Percentiles rank a stretch among this genome's conserved stretches.
These are phyloP conservation scores for Psittacara wagleri DNA, from an alignment of 2,113 vertebrate species.

Conservation along the genomic window DNA sequence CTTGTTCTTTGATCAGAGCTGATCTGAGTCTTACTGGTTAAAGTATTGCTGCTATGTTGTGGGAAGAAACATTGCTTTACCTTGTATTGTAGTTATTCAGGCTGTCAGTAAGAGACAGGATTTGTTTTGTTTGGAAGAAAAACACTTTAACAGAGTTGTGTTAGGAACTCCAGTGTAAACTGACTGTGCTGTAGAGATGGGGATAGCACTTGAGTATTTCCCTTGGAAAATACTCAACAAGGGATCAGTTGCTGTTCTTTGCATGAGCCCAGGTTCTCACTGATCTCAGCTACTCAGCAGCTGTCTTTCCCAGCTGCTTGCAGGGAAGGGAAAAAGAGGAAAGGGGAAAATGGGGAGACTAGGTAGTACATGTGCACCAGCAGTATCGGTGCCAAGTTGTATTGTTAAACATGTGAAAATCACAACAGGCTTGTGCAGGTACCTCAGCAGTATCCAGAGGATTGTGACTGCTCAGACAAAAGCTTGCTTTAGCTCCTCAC, in stretches of 20 bases:
- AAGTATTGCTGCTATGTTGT: not conserved
- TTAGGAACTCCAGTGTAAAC: not conserved
- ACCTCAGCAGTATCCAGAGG: accelerated
- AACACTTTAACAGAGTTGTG: not conserved
- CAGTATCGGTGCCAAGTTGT: not conserved
- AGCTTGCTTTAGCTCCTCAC: not conserved
- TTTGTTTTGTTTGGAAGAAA: not conserved
- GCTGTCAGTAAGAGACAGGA: not conserved
- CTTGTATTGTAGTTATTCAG: not conserved
- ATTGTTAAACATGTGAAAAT: accelerated
- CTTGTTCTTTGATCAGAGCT: slow-evolving; percentile 14
- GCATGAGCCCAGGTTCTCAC: not conserved
- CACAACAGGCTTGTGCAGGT: not conserved
- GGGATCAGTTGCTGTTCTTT: not conserved
- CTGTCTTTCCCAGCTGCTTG: not conserved
- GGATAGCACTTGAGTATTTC: not conserved
- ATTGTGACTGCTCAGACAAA: not conserved
- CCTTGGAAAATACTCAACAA: not conserved
- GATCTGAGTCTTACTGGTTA: not conserved
- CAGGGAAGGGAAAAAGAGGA: not conserved
- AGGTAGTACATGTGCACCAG: not conserved
- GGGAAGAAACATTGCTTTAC: not conserved
- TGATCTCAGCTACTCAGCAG: not conserved
- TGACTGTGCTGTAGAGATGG: not conserved
- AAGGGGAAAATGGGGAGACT: accelerated